These are phyloP conservation scores for Malurus cyaneus DNA, from an alignment of 2,113 vertebrate species.

Conservation along the genomic window DNA sequence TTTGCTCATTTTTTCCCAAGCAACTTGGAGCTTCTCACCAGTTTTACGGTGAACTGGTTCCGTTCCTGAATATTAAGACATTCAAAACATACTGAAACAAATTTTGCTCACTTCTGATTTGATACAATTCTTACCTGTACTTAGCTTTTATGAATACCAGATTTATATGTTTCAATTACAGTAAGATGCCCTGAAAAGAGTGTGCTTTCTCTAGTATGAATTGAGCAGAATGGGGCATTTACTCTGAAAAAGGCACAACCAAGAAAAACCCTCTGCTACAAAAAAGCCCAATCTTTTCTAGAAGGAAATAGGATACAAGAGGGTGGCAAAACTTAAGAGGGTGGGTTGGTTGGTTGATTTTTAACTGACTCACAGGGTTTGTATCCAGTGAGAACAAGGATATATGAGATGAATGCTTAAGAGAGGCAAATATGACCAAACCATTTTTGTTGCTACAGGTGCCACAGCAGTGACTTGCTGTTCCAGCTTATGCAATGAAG, in stretches of 20 bases:
- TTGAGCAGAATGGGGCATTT: not conserved
- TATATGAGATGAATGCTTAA: not conserved
- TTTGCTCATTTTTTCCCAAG: slow-evolving; percentile 99
- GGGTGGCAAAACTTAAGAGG: not conserved
- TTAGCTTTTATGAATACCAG: not conserved
- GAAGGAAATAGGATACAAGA: not conserved
- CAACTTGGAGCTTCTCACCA: slow-evolving; percentile 77
- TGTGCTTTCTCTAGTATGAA: not conserved
- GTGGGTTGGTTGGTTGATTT: not conserved
- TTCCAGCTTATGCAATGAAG: not conserved
- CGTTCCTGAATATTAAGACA: slow-evolving; percentile 64
- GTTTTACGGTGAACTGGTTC: slow-evolving; percentile 77
- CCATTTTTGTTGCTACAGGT: not conserved
- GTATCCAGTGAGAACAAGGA: not conserved
- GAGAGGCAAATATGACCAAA: not conserved
- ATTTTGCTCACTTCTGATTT: not conserved
- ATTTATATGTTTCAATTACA: not conserved
- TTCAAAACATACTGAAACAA: not conserved
- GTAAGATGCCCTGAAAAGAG: not conserved
- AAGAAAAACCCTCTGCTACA: not conserved
- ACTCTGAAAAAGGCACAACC: not conserved
- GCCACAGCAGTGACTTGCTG: not conserved
- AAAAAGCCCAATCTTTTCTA: not conserved
- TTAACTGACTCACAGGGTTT: not conserved
- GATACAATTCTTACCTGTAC: not conserved